phyloP scores from a whole-genome alignment of 1,140 invertebrate genomes.

The Reticulitermes speratus region DNA sequence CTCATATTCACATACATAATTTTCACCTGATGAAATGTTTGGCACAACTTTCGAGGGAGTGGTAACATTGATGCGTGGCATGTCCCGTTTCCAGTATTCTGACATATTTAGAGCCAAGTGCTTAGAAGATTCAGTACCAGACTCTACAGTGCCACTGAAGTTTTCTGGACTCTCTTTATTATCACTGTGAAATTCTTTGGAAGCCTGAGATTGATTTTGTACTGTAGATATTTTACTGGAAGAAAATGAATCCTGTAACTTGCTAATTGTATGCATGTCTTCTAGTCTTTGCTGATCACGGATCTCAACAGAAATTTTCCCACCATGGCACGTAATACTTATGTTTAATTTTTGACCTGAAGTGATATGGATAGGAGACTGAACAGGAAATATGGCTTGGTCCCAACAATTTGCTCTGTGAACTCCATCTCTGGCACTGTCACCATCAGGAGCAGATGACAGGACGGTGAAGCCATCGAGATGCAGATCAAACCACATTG shows the following conservation, averaged over 20 bases:
- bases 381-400: conserved; percentile 64
- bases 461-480: conserved; percentile 64
- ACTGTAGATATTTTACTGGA: neutral
- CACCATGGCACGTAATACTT: neutral
- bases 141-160: no score
- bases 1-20: no score
- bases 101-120: neutral
- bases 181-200: neutral
- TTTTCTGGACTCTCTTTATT: no score
- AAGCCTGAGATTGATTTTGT: neutral
- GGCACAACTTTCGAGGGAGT: no score
- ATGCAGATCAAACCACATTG: conserved; percentile 71
- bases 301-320: neutral
- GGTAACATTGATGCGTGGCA: neutral
- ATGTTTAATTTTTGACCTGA: conserved; percentile 11
- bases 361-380: neutral
- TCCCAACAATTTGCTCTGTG: conserved; percentile 65
- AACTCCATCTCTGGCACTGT: neutral
- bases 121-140: no score
- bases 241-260: neutral
- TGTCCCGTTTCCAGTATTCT: neutral
- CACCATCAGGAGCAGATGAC: conserved; percentile 48
- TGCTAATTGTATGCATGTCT: neutral
- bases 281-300: neutral
- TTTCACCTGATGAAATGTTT: no score